These are phyloP conservation scores for Camponotus fellah DNA, from an alignment of 2,888 invertebrate species.

Conservation along the genomic window DNA sequence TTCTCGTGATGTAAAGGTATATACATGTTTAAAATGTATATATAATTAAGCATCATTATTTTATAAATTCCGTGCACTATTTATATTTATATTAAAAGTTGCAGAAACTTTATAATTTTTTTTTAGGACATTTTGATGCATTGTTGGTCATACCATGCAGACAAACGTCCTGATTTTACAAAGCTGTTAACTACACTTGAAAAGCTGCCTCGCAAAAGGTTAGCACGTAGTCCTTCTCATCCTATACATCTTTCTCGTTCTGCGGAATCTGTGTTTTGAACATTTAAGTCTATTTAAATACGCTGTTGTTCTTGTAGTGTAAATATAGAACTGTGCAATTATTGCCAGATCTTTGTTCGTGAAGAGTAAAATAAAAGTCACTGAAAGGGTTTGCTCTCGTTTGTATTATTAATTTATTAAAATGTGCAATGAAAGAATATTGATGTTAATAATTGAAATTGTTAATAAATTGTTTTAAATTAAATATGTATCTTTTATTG, in stretches of 20 bases:
- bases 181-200: slow-evolving; percentile 94
- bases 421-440: slow-evolving; percentile 37
- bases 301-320: slow-evolving; percentile 82
- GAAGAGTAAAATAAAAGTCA: slow-evolving; percentile 79
- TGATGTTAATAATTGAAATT: slow-evolving; percentile 31
- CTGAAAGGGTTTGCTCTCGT: slow-evolving; percentile 70
- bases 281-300: slow-evolving; percentile 81
- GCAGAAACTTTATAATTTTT: slow-evolving; percentile 47
- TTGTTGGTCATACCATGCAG: slow-evolving; percentile 97
- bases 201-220: slow-evolving; percentile 97
- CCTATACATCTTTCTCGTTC: slow-evolving; percentile 98
- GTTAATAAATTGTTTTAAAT: slow-evolving; percentile 34
- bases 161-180: slow-evolving; percentile 96
- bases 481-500: slow-evolving; percentile 35
- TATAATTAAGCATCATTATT: slow-evolving; percentile 40
- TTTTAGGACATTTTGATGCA: slow-evolving; percentile 97
- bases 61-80: slow-evolving; percentile 8
- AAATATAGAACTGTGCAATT: slow-evolving; percentile 81
- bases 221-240: slow-evolving; percentile 99
- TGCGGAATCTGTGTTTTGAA: slow-evolving; percentile 97
- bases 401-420: slow-evolving; percentile 56
- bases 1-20: slow-evolving; percentile 97
- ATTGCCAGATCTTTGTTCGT: slow-evolving; percentile 81
- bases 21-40: slow-evolving; percentile 24
- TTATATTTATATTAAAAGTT: slow-evolving; percentile 16